Conservation (phyloP, 1,140 invertebrate species). For the Megathymus violae region DNA sequence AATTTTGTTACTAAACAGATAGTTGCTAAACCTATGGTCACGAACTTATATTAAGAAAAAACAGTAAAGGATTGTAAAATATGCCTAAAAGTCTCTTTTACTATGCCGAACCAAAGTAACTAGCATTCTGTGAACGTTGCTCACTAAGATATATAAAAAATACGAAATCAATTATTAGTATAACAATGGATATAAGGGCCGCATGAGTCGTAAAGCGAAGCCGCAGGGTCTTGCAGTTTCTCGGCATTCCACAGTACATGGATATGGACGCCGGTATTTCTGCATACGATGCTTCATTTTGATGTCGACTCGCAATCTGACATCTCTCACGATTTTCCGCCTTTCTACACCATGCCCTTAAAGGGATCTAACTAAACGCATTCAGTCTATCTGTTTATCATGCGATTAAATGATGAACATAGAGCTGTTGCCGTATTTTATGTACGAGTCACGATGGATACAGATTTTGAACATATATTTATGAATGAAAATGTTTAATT, state of each 20-base stretch:
- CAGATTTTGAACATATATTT: too few relatives aligned
- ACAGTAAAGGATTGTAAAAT: too few relatives aligned
- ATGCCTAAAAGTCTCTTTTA: too few relatives aligned
- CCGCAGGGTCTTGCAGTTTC: constrained; percentile 15
- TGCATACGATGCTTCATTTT: constrained; percentile 57
- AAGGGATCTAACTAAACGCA: constrained; percentile 46
- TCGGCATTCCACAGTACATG: constrained; percentile 10
- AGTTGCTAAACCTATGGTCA: too few relatives aligned
- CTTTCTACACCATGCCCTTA: constrained; percentile 68
- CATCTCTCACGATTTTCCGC: constrained; percentile 68
- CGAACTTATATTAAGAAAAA: too few relatives aligned
- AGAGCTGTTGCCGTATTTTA: constrained; percentile 3
- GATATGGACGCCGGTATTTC: constrained; percentile 38
- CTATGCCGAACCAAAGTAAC: too few relatives aligned
- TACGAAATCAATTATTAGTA: not conserved
- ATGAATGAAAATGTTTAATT: too few relatives aligned
- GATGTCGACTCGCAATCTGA: constrained; percentile 59
- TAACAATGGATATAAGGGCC: not conserved
- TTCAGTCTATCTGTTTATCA: constrained; percentile 20
- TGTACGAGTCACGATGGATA: too few relatives aligned
- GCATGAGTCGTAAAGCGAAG: not conserved
- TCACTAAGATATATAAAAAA: too few relatives aligned
- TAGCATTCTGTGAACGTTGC: too few relatives aligned
- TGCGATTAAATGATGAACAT: constrained; percentile 10
- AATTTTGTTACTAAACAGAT: too few relatives aligned